Evolutionary conservation across 2,797 vertebrate species (phyloP), one percentile per base, ranked within the genome.

Genomic region (Anomalospiza imberbis): DNA sequence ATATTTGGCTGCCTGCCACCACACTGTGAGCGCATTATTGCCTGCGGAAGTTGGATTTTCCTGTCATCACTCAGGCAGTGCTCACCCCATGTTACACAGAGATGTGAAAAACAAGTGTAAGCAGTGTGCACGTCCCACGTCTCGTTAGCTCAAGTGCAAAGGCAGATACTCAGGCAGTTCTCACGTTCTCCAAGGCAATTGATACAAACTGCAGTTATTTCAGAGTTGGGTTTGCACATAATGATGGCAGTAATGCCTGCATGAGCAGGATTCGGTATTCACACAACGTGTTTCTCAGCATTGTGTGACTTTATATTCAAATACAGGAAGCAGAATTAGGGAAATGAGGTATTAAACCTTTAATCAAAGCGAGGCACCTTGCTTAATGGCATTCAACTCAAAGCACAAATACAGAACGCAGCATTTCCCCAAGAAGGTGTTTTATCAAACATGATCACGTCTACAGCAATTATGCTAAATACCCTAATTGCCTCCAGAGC

Each of bases 401-500:
- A 47, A 96, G 92, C 17, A 15, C 68, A 95, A 95, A 88, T 13
- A 68, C 25, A 93, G 42, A 85, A 24, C 34, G 50, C 53, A 47
- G 3, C 12, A 1, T 85, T 94, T 93, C 55, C 48, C 13, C 61
- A 68, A 55, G 38, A 85, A 67, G n/a, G 10, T 61, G 72, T 78
- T 96, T 80, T 44, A 88, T 94, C 66, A 79, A 86, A 58, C 73
- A 26, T 18, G 42, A 89, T 88, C n/a, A 87, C 9, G 0, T 82
- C 83, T 75, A 67, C n/a, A 82, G 50, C 83, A 96, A 96, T 95
- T 95, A 93, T 85, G 25, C 38, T 93, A 93, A 93, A 60, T 17
- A 88, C 5, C 53, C 5, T 96, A 92, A 95, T 92, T 96, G 51
- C 4, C 67, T 86, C 81, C 85, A 84, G n/a, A 89, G 67, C 28